phyloP scores from a whole-genome alignment of 2,797 vertebrate species.

The Psittacula derbiana region DNA sequence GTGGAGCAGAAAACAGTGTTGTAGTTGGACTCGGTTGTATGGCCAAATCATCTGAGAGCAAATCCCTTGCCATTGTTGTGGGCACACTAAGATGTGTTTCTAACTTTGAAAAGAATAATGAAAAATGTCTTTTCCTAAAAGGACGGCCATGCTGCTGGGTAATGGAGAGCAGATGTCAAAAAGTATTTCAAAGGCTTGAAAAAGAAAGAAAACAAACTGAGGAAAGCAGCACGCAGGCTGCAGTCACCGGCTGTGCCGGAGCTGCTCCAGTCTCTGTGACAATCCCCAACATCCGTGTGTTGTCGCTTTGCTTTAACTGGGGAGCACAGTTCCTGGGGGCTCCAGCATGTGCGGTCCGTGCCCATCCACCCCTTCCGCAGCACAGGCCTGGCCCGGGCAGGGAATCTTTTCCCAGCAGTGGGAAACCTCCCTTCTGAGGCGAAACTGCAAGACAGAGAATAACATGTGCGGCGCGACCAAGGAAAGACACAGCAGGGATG shows the following conservation, averaged over 20 bases:
- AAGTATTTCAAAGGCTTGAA: slow-evolving; percentile 43
- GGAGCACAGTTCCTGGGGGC: neutral
- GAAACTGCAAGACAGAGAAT: neutral
- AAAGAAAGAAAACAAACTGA: neutral
- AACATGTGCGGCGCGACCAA: rapidly evolving
- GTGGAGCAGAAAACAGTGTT: neutral
- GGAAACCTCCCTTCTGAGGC: neutral
- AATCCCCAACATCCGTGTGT: neutral
- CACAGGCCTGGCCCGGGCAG: neutral
- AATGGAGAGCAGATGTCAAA: slow-evolving; percentile 73
- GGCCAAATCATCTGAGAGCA: slow-evolving; percentile 14
- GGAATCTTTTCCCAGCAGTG: neutral
- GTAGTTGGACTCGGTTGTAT: neutral
- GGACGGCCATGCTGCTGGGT: slow-evolving; percentile 38
- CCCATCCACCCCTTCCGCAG: neutral
- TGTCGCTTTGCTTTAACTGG: neutral
- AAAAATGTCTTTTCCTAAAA: slow-evolving; percentile 56
- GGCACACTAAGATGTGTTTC: slow-evolving; percentile 27
- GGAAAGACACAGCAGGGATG: neutral
- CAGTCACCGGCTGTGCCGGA: neutral
- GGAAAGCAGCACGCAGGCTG: slow-evolving; percentile 32
- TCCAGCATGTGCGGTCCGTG: rapidly evolving
- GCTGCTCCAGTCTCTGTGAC: neutral
- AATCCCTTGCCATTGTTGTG: neutral
- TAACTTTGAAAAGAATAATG: slow-evolving; percentile 53